phyloP scores from a whole-genome alignment of 2,888 invertebrate species.

The Acrocera orbiculus region DNA sequence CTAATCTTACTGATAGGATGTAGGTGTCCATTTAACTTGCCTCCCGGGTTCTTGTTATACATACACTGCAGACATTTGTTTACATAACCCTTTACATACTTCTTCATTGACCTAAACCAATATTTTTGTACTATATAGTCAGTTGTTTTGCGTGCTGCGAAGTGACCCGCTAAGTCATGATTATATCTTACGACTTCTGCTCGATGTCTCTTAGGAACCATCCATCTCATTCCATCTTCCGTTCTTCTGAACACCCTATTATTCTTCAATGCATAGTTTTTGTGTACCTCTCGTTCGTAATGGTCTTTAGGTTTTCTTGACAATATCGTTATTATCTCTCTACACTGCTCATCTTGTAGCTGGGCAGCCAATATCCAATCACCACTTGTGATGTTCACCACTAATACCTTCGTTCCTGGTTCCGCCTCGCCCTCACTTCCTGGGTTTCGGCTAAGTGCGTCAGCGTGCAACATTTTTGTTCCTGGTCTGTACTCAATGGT shows the following conservation, averaged over 20 bases:
- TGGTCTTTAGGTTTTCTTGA: no score
- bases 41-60: no score
- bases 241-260: slow-evolving; percentile 9
- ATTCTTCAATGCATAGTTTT: slow-evolving; percentile 9
- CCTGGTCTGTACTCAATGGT: slow-evolving; percentile 2
- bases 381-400: neutral
- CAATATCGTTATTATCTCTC: no score
- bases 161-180: slow-evolving; percentile 11
- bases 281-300: slow-evolving; percentile 5
- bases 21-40: no score
- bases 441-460: slow-evolving; percentile 11
- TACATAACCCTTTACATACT: no score
- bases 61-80: no score
- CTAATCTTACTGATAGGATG: no score
- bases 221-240: slow-evolving; percentile 8
- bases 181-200: slow-evolving; percentile 8
- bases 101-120: no score
- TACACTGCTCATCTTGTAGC: no score
- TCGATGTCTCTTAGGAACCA: slow-evolving; percentile 8
- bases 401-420: no score
- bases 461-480: slow-evolving; percentile 11
- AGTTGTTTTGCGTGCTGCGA: neutral
- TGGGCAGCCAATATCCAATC: no score
- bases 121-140: no score
- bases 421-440: neutral